A percentile compares a stretch with the other conserved stretches of the same genome.
Evolutionary conservation across 53 echinoderm and acorn worm species (phyloP).

Genomic region (Luidia sarsii): DNA sequence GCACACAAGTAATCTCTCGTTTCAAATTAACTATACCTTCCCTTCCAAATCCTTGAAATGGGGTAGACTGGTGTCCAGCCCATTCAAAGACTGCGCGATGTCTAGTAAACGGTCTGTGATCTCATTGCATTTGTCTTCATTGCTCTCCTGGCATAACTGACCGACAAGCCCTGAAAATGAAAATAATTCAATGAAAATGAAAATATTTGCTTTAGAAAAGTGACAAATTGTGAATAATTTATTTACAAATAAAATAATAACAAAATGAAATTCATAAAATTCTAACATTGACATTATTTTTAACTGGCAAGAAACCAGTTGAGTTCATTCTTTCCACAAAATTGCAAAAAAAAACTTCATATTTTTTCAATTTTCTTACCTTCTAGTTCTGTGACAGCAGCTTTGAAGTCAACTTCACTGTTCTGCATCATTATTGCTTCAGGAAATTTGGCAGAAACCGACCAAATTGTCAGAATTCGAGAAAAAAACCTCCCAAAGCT

Average conservation of each 20-base stretch:
- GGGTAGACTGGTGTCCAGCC: constrained; percentile 49
- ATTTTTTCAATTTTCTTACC: not conserved
- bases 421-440: not conserved
- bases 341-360: not conserved
- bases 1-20: not conserved
- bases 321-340: no score
- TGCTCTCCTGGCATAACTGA: constrained; percentile 62
- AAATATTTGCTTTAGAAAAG: no score
- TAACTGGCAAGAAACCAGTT: no score
- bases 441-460: no score
- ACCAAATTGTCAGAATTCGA: no score
- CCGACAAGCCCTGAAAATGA: constrained; percentile 43
- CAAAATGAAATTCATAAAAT: no score
- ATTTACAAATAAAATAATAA: no score
- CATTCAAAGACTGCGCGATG: constrained; percentile 65
- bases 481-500: no score
- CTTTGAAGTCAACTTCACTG: not conserved
- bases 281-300: no score
- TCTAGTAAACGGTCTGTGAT: constrained; percentile 66
- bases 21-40: not conserved
- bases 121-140: constrained; percentile 54
- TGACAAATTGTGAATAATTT: no score
- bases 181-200: not conserved
- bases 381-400: not conserved
- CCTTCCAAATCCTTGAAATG: constrained; percentile 39